phyloP scores from a whole-genome alignment of 2,797 vertebrate genomes.

The Hybognathus amarus region DNA sequence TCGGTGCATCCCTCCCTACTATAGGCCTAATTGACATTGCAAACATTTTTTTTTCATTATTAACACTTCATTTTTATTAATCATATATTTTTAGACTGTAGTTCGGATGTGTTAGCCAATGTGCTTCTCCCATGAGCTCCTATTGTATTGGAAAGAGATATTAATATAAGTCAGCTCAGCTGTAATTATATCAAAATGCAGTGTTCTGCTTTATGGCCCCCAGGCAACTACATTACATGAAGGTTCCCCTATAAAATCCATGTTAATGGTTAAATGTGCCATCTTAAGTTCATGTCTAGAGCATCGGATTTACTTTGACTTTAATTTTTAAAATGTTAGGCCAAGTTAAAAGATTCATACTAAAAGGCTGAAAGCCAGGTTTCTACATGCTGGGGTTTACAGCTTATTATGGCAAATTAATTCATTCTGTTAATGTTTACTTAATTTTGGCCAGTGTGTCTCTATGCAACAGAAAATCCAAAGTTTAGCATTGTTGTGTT shows the following conservation, averaged over 20 bases:
- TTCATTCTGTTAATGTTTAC: neutral
- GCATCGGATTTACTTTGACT: neutral
- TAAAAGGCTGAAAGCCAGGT: neutral
- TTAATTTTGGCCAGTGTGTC: neutral
- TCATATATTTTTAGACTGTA: neutral
- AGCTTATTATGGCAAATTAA: neutral
- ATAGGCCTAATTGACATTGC: neutral
- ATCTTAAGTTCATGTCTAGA: neutral
- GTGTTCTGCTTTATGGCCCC: conserved; percentile 27
- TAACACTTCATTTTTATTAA: neutral
- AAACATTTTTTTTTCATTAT: neutral
- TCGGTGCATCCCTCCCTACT: too few relatives aligned
- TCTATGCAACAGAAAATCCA: neutral
- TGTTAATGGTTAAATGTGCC: neutral
- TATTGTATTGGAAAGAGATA: conserved; percentile 56
- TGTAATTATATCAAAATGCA: conserved; percentile 59
- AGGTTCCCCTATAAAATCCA: neutral
- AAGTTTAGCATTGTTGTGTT: neutral
- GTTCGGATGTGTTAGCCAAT: neutral
- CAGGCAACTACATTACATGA: neutral
- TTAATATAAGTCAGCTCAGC: neutral
- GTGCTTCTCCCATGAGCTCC: conserved; percentile 16
- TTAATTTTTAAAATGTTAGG: conserved; percentile 2
- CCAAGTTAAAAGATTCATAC: neutral
- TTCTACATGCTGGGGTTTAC: neutral